Percentiles rank a stretch among this genome's conserved stretches.
Conservation (phyloP, 2,888 invertebrate genomes). For the Drosophila eohydei region DNA sequence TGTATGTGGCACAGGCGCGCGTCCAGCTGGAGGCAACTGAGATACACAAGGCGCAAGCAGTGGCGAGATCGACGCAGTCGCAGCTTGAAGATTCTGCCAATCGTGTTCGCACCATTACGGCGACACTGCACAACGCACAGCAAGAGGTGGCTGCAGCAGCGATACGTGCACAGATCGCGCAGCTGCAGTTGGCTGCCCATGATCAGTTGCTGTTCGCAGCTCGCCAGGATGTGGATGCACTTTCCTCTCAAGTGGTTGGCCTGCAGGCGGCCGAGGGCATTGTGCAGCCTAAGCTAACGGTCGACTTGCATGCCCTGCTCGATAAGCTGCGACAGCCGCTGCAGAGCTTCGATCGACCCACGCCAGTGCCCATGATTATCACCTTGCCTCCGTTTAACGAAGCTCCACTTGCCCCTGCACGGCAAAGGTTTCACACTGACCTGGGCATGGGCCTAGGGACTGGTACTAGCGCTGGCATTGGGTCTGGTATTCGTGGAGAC, state of each 20-base stretch:
- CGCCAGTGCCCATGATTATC: conserved; percentile 78
- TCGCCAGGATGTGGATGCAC: conserved; percentile 84
- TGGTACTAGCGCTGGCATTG: neutral
- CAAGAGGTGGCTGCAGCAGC: conserved; percentile 84
- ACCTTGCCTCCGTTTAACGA: conserved; percentile 26
- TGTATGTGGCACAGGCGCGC: conserved; percentile 84
- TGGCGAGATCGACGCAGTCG: conserved; percentile 82
- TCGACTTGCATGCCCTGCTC: conserved; percentile 78
- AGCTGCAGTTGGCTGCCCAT: conserved; percentile 84
- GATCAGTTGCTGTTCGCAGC: conserved; percentile 85
- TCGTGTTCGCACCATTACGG: conserved; percentile 83
- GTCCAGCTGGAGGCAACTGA: conserved; percentile 84
- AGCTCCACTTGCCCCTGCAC: neutral
- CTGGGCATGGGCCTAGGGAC: neutral
- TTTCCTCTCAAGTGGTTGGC: conserved; percentile 84
- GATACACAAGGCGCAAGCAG: conserved; percentile 83
- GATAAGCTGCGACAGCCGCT: conserved; percentile 80
- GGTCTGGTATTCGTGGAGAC: neutral
- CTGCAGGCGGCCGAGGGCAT: conserved; percentile 84
- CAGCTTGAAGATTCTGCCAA: conserved; percentile 83
- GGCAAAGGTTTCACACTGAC: neutral
- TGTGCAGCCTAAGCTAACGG: conserved; percentile 70
- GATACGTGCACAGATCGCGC: conserved; percentile 84
- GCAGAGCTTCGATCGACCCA: conserved; percentile 74
- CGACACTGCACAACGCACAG: conserved; percentile 83